These are phyloP conservation scores for Platycheirus rosarum DNA, from an alignment of 2,888 invertebrate species.

Conservation along the genomic window DNA sequence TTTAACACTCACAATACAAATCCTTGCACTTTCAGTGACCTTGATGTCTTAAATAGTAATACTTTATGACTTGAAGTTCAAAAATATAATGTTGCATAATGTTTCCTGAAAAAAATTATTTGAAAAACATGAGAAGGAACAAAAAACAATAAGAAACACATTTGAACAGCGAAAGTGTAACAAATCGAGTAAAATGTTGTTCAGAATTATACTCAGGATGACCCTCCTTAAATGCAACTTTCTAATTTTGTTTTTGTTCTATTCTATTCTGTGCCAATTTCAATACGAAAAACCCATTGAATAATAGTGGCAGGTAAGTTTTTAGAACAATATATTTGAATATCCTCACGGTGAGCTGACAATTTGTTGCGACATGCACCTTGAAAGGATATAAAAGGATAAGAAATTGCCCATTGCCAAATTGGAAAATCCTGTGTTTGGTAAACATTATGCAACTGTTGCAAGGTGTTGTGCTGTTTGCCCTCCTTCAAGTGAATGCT, in stretches of 20 bases:
- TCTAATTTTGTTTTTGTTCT: constrained; percentile 41
- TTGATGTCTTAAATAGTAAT: constrained; percentile 20
- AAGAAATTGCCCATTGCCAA: constrained; percentile 51
- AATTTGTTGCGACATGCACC: constrained; percentile 63
- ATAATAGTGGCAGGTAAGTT: constrained; percentile 41
- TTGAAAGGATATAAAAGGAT: constrained; percentile 58
- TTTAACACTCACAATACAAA: constrained; percentile 8
- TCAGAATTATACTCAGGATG: constrained; percentile 18
- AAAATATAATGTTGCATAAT: constrained; percentile 59
- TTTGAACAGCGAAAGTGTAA: constrained; percentile 60
- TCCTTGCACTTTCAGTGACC: constrained; percentile 67
- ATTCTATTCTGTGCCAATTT: constrained; percentile 39
- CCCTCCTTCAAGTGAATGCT: constrained; percentile 24
- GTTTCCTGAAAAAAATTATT: constrained; percentile 22
- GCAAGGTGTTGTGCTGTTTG: constrained; percentile 4
- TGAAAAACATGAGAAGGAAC: background rate
- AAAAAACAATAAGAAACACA: constrained; percentile 3
- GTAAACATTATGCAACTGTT: constrained; percentile 67
- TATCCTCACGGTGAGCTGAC: constrained; percentile 37
- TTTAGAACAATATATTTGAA: constrained; percentile 46
- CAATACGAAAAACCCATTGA: constrained; percentile 2
- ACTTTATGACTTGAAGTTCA: constrained; percentile 9
- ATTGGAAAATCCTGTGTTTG: constrained; percentile 33
- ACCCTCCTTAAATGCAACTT: constrained; percentile 57
- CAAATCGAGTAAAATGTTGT: constrained; percentile 50